phyloP scores from a whole-genome alignment of 1,140 invertebrate genomes.

The Apis florea region DNA sequence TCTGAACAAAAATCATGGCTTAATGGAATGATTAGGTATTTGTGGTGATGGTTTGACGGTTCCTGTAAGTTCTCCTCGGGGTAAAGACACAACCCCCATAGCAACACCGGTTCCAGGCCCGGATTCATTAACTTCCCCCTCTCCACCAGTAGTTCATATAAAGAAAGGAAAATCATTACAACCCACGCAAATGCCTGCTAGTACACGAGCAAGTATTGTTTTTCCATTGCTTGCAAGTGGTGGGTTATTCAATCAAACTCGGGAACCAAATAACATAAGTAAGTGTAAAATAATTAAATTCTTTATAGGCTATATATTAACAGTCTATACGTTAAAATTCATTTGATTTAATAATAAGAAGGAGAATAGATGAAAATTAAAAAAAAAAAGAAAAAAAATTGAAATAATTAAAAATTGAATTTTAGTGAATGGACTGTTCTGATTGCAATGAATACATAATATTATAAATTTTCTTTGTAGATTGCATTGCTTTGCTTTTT shows the following conservation, averaged over 20 bases:
- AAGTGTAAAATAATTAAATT: slow-evolving; percentile 64
- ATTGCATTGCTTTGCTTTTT: slow-evolving; percentile 26
- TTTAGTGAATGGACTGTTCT: slow-evolving; percentile 23
- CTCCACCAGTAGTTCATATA: slow-evolving; percentile 71
- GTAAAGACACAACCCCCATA: slow-evolving; percentile 72
- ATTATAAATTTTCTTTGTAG: neutral
- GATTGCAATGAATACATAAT: neutral
- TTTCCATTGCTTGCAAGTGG: slow-evolving; percentile 85
- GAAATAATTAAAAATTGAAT: neutral
- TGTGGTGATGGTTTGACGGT: slow-evolving; percentile 78
- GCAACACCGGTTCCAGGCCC: slow-evolving; percentile 75
- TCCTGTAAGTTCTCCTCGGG: slow-evolving; percentile 76
- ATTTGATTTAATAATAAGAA: neutral
- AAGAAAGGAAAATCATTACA: slow-evolving; percentile 81
- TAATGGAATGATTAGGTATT: slow-evolving; percentile 72
- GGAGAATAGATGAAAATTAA: neutral
- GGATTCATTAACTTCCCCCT: slow-evolving; percentile 76
- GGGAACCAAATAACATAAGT: slow-evolving; percentile 77
- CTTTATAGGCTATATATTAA: neutral
- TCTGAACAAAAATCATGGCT: slow-evolving; percentile 56
- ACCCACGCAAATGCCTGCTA: slow-evolving; percentile 85
- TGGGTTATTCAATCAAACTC: slow-evolving; percentile 78
- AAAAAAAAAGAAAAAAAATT: neutral
- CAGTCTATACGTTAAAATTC: slow-evolving; percentile 34
- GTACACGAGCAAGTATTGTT: slow-evolving; percentile 87